Evolutionary conservation across 2,113 vertebrate genomes (phyloP).

Genomic region (Macquaria australasica): DNA sequence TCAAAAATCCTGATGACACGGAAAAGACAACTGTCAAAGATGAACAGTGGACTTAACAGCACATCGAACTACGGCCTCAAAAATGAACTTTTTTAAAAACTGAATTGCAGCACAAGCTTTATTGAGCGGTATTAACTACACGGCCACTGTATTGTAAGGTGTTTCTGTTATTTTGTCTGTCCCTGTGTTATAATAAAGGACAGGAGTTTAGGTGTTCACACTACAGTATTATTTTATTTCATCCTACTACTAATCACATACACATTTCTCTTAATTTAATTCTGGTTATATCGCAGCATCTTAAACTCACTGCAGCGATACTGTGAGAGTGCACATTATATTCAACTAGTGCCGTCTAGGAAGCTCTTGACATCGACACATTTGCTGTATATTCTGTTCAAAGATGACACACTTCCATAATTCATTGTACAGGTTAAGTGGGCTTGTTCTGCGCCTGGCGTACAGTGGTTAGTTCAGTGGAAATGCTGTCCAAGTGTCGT

Average conservation of each 20-base stretch:
- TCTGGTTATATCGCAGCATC: neutral
- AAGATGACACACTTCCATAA: neutral
- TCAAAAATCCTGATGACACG: neutral
- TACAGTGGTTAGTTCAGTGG: constrained; percentile 52
- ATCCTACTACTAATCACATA: neutral
- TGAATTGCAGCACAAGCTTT: neutral
- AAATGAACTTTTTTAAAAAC: neutral
- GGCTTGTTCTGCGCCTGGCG: constrained; percentile 26
- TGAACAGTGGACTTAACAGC: neutral
- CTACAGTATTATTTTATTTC: constrained; percentile 12
- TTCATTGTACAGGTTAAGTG: constrained; percentile 33
- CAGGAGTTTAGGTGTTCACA: neutral
- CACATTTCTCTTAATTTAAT: constrained; percentile 5
- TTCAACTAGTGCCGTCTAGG: neutral
- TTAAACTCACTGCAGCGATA: neutral
- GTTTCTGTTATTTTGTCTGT: constrained; percentile 32
- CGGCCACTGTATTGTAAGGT: neutral
- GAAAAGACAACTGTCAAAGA: neutral
- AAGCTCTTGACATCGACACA: constrained; percentile 1
- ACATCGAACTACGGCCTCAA: neutral
- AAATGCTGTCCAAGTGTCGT: constrained; percentile 52
- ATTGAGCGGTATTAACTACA: neutral
- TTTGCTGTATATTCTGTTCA: constrained; percentile 32
- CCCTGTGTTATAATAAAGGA: neutral
- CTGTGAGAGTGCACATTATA: constrained; percentile 6